Conservation (phyloP, 2,888 invertebrate genomes). For the Eilema griseolum region DNA sequence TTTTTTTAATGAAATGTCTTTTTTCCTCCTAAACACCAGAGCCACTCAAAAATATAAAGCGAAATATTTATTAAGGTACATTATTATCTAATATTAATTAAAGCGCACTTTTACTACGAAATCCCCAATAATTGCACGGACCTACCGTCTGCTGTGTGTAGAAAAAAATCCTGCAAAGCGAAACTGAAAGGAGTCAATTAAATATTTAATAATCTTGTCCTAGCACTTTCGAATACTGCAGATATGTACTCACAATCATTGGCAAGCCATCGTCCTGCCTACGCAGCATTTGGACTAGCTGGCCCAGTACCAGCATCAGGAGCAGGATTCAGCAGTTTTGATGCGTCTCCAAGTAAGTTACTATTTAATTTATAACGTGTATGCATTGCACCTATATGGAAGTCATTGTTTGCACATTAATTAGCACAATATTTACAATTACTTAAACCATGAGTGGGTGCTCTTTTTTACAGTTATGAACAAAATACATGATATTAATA, state of each 20-base stretch:
- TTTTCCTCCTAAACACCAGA: no score
- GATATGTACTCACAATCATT: background rate
- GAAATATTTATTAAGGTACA: no score
- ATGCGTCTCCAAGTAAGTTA: background rate
- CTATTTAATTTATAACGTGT: background rate
- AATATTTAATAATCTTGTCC: background rate
- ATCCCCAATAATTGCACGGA: no score
- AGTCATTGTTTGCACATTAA: background rate
- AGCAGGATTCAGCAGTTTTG: background rate
- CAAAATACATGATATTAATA: no score
- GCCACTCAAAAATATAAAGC: no score
- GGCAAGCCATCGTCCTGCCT: conserved; percentile 8
- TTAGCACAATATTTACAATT: no score
- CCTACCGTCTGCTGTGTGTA: background rate
- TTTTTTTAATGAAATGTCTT: no score
- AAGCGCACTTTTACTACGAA: background rate
- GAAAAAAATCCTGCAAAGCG: background rate
- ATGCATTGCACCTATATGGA: background rate
- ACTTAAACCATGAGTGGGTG: no score
- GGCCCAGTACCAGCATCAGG: background rate
- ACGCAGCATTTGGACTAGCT: conserved; percentile 7
- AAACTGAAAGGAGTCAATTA: background rate
- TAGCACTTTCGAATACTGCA: conserved; percentile 6
- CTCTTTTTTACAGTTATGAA: no score
- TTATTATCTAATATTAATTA: background rate